Percentiles rank a stretch among this genome's conserved stretches.
Evolutionary conservation across 2,797 vertebrate genomes (phyloP).

Genomic region (Gambusia yucatana): DNA sequence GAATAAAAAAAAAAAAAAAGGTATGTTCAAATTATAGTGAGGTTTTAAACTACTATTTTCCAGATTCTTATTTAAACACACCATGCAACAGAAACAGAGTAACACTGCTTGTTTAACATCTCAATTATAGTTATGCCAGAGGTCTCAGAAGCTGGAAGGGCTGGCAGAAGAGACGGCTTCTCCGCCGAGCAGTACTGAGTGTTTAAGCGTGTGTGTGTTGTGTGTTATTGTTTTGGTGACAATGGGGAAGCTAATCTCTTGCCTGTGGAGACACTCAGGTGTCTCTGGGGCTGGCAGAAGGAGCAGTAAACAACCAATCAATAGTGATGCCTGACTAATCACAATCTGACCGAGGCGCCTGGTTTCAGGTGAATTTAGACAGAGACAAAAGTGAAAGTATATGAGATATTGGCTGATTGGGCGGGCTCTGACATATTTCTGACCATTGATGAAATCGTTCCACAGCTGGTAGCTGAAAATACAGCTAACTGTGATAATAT

Average conservation of each 20-base stretch:
- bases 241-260: conserved; percentile 70
- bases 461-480: neutral
- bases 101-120: neutral
- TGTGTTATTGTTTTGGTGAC: conserved; percentile 54
- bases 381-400: neutral
- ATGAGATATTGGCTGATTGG: neutral
- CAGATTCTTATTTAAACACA: neutral
- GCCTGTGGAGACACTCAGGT: conserved; percentile 46
- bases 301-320: conserved; percentile 63
- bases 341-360: conserved; percentile 30
- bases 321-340: conserved; percentile 44
- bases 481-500: neutral
- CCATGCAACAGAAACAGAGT: neutral
- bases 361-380: conserved; percentile 27
- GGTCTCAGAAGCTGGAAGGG: neutral
- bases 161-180: neutral
- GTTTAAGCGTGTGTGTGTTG: neutral
- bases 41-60: neutral
- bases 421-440: neutral
- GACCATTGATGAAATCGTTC: neutral
- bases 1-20: too few relatives aligned
- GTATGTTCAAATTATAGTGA: neutral
- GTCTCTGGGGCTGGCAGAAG: conserved; percentile 56
- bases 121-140: neutral
- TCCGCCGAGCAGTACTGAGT: neutral